Base-by-base conservation (phyloP, 1,140 invertebrate genomes). In the Apis cerana region DNA sequence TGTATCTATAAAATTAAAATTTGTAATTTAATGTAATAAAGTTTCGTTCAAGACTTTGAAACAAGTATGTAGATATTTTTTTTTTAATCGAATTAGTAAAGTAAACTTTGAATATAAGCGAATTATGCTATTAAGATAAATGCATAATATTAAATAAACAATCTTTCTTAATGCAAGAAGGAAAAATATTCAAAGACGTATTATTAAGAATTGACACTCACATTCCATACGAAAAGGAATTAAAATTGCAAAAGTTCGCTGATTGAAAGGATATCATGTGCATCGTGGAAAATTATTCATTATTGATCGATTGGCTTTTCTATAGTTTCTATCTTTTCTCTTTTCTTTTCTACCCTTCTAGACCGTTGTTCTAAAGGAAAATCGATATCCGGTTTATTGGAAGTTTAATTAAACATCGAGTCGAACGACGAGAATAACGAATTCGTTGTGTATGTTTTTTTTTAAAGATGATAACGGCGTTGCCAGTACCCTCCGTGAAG, bases 401-500 rank as follows among this genome's bases (percentile, higher is more conserved):
- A 71, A 54, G 54, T 71, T 71, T 27, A 23, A 71, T 54, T 54
- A 54, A 27, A 23, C 27, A 52, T 54, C 23, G 10, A 23, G 12
- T 43, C 33, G 9, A 15, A 27, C 19, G 27, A 19, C 15, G 27
- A 23, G 56, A 48, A 50, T n/a, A 70, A 65, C 33, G n/a, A 62
- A 70, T 15, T 62, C 61, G 8, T 71, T 54, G 17, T 54, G 15
- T n/a, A 1, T 33, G 33, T 33, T 59, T 68, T 13, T 68, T 67
- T 87, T 59, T 59, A 59, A 93, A 92, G 70, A 94, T 94, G 93
- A 94, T 94, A n/a, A 94, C 93, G 67, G 93, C 93, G 80, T 90
- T 94, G 86, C 93, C 93, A 72, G 92, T 94, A 80, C 93, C 93
- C 75, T 93, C 92, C 72, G 93, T 94, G 75, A 94, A 93, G 89